Evolutionary conservation across 2,113 vertebrate species (phyloP), one percentile per base, ranked within the genome.

Genomic region (Xyliphius kryptos): DNA sequence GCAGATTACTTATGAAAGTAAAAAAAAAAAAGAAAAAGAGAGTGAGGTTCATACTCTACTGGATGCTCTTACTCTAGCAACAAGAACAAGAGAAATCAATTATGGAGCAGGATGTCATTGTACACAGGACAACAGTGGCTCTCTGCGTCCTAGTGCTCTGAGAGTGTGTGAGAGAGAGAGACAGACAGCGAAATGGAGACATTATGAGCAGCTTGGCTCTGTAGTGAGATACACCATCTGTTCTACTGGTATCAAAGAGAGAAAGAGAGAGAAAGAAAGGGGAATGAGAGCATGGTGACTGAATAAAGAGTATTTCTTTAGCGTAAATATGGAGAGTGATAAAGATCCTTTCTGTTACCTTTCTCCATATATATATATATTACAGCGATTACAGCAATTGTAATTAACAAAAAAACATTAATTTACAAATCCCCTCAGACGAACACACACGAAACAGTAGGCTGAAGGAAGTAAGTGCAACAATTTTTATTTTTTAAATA

Each of bases 71-170:
- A 70, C 79, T 70, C 69, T 74, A 75, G 72, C 38, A 57, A 74
- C 76, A 74, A 36, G 77, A 80, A 84, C 81, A 81, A 81, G 81
- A 84, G 80, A 83, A 85, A 83, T 85, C 83, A 85, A 83, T 85
- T 85, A 84, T 77, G 73, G 64, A 76, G 80, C 82, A 60, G 69
- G 75, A 76, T 79, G 77, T 75, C 72, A 74, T 81, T 78, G 52
- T 40, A 72, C 74, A 73, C 76, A 69, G 74, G 67, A 76, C 64
- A 55, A 76, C 71, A 61, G 68, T 53, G 72, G 74, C 77, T 40
- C 26, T 20, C 14, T 15, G 20, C 75, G 76, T 77, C 74, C 72
- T 76, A 78, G 57, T 3, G 15, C 22, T 63, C 70, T 3, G 49
- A 37, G 11, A 49, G 32, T 57, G 3, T 41, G 14, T 59, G 21